Evolutionary conservation across 2,113 vertebrate genomes (phyloP), one percentile per base, ranked within the genome.

Genomic region (Chaetodon trifascialis): DNA sequence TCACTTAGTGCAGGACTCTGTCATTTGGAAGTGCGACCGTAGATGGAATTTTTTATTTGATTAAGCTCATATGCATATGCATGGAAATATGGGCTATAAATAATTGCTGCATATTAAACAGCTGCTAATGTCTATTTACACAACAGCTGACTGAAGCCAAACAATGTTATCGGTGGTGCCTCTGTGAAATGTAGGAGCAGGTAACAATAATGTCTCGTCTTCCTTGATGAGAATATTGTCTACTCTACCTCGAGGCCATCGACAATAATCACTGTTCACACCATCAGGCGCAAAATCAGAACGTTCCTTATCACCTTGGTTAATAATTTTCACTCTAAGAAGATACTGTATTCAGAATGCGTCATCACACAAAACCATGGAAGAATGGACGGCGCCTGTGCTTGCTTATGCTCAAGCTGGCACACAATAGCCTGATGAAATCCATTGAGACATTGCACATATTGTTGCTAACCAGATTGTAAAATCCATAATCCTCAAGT

Each of bases 1-100:
- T 89, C 88, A 84, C 21, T 87, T 47, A 75, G 69, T 19, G 56
- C 72, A 82, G 65, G 66, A 75, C 52, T 86, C 76, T 25, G 80
- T 88, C 82, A 89, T 79, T 69, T 72, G 73, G 46, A 91, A 74
- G 51, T 11, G 11, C 6, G 16, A 19, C 79, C 60, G 23, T 49
- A 25, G 47, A 78, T 64, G 79, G 56, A 30, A 58, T 86, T 52
- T 78, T 42, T 49, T 65, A 66, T 82, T 85, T 85, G 76, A 88
- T 92, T 82, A 88, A 90, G 54, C 54, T 68, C 82, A 62, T 76
- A 89, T 88, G 88, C 79, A 89, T 88, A 91, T 86, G 6, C 40
- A 52, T 73, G 68, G 51, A 77, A 87, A 87, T 78, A 40, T 17
- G 4, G 8, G 55, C 40, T 58, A 34, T 66, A 83, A 87, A 71